phyloP scores from a whole-genome alignment of 2,797 vertebrate genomes.

The Corythornis leucogaster region DNA sequence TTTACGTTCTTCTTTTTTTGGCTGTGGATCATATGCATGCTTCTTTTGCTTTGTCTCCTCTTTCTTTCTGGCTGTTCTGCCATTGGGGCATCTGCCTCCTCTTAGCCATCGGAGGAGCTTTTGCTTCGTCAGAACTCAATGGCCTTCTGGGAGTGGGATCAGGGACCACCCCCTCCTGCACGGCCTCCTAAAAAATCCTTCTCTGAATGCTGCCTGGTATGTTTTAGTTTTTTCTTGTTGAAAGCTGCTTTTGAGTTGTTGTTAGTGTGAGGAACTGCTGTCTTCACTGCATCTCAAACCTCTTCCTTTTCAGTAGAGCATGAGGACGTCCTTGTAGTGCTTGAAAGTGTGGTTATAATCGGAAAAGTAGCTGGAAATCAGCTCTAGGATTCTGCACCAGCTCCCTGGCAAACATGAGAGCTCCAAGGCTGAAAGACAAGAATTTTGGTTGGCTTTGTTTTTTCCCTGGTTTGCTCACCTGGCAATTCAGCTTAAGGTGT shows the following conservation, averaged over 20 bases:
- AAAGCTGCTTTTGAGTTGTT: conserved; percentile 47
- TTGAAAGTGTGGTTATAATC: conserved; percentile 63
- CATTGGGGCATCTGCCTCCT: conserved; percentile 74
- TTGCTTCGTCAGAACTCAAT: conserved; percentile 90
- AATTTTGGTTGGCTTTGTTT: background rate
- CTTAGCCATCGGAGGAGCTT: conserved; percentile 86
- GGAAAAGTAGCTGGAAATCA: background rate
- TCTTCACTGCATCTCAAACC: background rate
- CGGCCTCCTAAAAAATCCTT: conserved; percentile 94
- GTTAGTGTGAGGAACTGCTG: conserved; percentile 7
- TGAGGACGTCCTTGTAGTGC: background rate
- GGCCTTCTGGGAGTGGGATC: conserved; percentile 95
- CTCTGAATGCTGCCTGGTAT: conserved; percentile 94
- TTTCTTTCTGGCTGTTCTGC: conserved; percentile 67
- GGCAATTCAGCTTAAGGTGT: background rate
- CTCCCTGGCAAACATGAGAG: background rate
- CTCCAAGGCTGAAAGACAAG: background rate
- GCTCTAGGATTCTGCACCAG: background rate
- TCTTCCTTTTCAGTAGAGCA: background rate
- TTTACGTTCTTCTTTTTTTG: conserved; percentile 41
- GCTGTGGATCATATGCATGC: conserved; percentile 74
- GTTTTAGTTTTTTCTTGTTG: conserved; percentile 83
- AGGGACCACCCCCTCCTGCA: conserved; percentile 84
- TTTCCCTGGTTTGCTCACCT: background rate
- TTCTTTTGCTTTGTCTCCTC: conserved; percentile 71